Percentiles rank a stretch among this genome's conserved stretches.
Evolutionary conservation across 2,797 vertebrate species (phyloP).

Genomic region (Lepilemur septentrionalis): DNA sequence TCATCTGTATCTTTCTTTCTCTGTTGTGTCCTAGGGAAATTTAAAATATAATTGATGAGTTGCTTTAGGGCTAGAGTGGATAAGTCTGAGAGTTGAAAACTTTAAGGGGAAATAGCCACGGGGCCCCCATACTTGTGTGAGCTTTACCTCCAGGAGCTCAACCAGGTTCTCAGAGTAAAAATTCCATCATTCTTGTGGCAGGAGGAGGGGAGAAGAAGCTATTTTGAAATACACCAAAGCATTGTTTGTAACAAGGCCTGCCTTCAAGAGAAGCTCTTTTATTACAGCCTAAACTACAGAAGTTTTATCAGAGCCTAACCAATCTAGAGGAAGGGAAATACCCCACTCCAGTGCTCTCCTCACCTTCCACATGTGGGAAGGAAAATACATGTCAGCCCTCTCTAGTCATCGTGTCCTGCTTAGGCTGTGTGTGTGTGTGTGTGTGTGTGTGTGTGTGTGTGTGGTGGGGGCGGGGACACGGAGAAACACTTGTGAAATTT

Average conservation of each 20-base stretch:
- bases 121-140: background rate
- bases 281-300: background rate
- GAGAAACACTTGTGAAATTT: background rate
- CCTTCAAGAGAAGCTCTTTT: background rate
- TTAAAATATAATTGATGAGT: background rate
- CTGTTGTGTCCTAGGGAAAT: background rate
- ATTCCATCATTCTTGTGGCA: background rate
- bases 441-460: background rate
- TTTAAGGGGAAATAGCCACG: background rate
- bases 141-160: background rate
- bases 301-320: background rate
- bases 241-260: background rate
- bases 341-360: background rate
- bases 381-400: background rate
- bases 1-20: background rate
- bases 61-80: background rate
- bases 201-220: background rate
- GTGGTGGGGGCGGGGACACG: rapidly evolving
- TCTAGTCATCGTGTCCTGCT: background rate
- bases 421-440: background rate
- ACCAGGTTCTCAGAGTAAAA: background rate
- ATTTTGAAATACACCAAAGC: background rate
- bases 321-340: background rate
- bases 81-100: background rate
- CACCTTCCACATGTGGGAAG: background rate